Percentiles rank a stretch among this genome's conserved stretches.
These are phyloP conservation scores for Dryobates pubescens DNA, from an alignment of 2,797 vertebrate species.

Conservation along the genomic window DNA sequence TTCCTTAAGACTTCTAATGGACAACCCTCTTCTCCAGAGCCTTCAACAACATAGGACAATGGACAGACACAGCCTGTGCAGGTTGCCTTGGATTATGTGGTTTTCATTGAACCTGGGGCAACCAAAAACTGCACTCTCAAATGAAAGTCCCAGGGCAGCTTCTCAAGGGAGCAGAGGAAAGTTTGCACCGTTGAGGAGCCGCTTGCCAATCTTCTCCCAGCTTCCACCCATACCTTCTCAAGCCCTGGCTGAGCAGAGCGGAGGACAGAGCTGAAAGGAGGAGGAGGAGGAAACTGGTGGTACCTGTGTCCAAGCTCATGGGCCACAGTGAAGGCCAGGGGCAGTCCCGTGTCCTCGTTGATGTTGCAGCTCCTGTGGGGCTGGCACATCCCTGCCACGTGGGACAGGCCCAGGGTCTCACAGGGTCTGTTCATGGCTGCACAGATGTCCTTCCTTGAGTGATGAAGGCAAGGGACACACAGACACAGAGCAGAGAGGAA, in stretches of 20 bases:
- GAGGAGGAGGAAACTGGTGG: background rate
- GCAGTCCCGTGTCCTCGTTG: slow-evolving; percentile 94
- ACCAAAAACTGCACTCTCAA: background rate
- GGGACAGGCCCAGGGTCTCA: slow-evolving; percentile 95
- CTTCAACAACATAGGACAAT: background rate
- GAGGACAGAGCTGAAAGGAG: background rate
- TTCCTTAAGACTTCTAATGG: background rate
- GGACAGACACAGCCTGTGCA: too few relatives aligned
- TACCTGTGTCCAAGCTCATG: slow-evolving; percentile 99
- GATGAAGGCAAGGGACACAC: background rate
- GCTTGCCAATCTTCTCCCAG: accelerated
- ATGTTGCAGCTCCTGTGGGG: slow-evolving; percentile 94
- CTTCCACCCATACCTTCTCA: background rate
- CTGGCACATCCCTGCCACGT: slow-evolving; percentile 96
- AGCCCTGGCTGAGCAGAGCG: background rate
- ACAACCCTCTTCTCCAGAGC: background rate
- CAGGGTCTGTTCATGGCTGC: slow-evolving; percentile 91
- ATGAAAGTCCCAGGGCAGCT: background rate
- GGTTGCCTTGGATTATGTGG: accelerated
- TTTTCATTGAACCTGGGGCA: background rate
- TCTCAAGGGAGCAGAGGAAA: accelerated
- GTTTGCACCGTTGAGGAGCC: background rate
- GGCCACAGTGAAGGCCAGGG: slow-evolving; percentile 93
- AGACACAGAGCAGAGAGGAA: slow-evolving; percentile 6
- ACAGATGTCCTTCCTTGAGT: slow-evolving; percentile 93